Evolutionary conservation across 2,888 invertebrate genomes (phyloP).

Genomic region (Empis stercorea): DNA sequence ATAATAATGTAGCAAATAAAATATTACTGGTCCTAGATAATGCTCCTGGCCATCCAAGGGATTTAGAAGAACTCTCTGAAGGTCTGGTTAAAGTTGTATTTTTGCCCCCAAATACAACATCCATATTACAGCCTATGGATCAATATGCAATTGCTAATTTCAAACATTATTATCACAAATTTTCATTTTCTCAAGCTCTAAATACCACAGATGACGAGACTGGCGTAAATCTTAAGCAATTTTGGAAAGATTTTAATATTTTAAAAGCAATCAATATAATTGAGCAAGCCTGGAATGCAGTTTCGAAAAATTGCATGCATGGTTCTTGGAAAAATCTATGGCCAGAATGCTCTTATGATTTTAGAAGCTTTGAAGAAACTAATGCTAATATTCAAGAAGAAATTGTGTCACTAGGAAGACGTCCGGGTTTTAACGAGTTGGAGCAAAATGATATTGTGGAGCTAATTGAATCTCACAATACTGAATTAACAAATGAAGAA

Average conservation of each 20-base stretch:
- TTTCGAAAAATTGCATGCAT: slow-evolving; percentile 11
- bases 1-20: no score
- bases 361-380: no score
- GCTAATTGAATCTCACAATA: background rate
- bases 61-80: slow-evolving; percentile 3
- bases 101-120: slow-evolving; percentile 18
- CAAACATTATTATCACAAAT: slow-evolving; percentile 13
- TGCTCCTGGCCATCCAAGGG: slow-evolving; percentile 8
- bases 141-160: slow-evolving; percentile 14
- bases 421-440: background rate
- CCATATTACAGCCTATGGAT: slow-evolving; percentile 16
- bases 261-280: slow-evolving; percentile 13
- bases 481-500: background rate
- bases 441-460: background rate
- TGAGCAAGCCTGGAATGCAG: slow-evolving; percentile 9
- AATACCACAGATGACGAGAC: slow-evolving; percentile 5
- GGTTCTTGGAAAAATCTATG: slow-evolving; percentile 12
- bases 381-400: no score
- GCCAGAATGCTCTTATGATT: slow-evolving; percentile 6
- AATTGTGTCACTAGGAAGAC: no score
- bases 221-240: background rate
- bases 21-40: slow-evolving; percentile 12
- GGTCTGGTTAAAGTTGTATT: slow-evolving; percentile 12
- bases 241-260: slow-evolving; percentile 9
- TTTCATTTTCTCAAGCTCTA: slow-evolving; percentile 8